phyloP scores from a whole-genome alignment of 2,888 invertebrate species.

The Platycheirus albimanus region DNA sequence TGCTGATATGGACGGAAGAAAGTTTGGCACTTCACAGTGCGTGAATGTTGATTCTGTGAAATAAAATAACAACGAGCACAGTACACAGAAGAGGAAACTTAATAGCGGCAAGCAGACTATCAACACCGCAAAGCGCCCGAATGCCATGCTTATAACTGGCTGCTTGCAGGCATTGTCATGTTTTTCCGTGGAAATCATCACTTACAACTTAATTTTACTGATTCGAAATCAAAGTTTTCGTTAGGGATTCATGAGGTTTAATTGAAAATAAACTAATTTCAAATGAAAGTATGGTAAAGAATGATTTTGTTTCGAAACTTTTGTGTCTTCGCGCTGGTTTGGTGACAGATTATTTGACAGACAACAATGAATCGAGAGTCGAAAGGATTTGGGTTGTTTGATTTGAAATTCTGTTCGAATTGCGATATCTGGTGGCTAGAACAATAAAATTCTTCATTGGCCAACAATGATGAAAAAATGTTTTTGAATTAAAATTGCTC shows the following conservation, averaged over 20 bases:
- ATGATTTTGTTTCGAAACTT: no score
- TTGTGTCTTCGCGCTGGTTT: no score
- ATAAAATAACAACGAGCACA: conserved; percentile 91
- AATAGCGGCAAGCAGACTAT: conserved; percentile 90
- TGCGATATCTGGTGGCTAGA: no score
- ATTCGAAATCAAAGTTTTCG: background rate
- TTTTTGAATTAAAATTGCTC: no score
- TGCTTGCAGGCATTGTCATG: conserved; percentile 78
- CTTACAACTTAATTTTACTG: background rate
- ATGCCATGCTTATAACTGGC: conserved; percentile 78
- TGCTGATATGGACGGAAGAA: conserved; percentile 97
- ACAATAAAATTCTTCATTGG: no score
- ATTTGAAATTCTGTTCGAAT: no score
- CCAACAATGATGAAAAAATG: no score
- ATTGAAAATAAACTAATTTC: no score
- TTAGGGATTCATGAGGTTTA: conserved; percentile 5
- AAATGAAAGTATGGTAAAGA: no score
- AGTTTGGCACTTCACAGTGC: conserved; percentile 94
- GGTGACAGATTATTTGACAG: no score
- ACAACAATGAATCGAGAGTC: no score
- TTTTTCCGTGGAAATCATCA: conserved; percentile 81
- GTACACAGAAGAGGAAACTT: conserved; percentile 91
- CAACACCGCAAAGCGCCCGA: conserved; percentile 85
- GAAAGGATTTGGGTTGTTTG: no score
- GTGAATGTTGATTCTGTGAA: conserved; percentile 94